Evolutionary conservation across 2,888 invertebrate genomes (phyloP).

Genomic region (Teleogryllus oceanicus): DNA sequence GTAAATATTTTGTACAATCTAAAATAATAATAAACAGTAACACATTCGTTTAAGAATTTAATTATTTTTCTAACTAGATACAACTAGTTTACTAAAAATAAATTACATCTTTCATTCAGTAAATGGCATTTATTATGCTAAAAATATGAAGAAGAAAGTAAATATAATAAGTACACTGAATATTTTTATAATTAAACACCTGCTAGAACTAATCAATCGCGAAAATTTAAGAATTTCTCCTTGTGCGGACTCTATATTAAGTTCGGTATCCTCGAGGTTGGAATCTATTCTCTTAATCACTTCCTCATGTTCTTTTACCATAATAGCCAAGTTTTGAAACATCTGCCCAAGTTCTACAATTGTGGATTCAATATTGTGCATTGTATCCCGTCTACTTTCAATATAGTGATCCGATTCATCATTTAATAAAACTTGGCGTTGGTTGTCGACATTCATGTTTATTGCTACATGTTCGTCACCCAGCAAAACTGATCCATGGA

Average conservation of each 20-base stretch:
- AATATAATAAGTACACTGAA: slow-evolving; percentile 98
- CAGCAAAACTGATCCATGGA: slow-evolving; percentile 48
- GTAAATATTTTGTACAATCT: too few species aligned
- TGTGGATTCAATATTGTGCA: slow-evolving; percentile 98
- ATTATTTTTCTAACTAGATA: too few species aligned
- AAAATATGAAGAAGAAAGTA: slow-evolving; percentile 95
- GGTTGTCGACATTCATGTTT: slow-evolving; percentile 42
- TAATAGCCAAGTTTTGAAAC: slow-evolving; percentile 89
- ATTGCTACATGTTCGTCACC: slow-evolving; percentile 41
- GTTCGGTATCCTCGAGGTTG: slow-evolving; percentile 89
- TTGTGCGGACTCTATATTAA: slow-evolving; percentile 97
- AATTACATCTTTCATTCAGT: too few species aligned
- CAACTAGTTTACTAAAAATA: too few species aligned
- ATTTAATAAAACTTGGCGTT: slow-evolving; percentile 52
- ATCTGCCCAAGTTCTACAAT: slow-evolving; percentile 98
- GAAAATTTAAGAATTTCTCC: slow-evolving; percentile 96
- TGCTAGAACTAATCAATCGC: slow-evolving; percentile 91
- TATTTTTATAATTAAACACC: slow-evolving; percentile 98
- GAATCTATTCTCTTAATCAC: slow-evolving; percentile 94
- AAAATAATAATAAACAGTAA: too few species aligned
- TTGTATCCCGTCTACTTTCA: slow-evolving; percentile 90
- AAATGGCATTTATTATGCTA: slow-evolving; percentile 60
- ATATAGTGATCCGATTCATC: slow-evolving; percentile 69
- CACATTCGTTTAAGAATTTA: too few species aligned
- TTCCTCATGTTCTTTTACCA: slow-evolving; percentile 99